These are phyloP conservation scores for Sitodiplosis mosellana DNA, from an alignment of 1,140 invertebrate species.

Conservation along the genomic window DNA sequence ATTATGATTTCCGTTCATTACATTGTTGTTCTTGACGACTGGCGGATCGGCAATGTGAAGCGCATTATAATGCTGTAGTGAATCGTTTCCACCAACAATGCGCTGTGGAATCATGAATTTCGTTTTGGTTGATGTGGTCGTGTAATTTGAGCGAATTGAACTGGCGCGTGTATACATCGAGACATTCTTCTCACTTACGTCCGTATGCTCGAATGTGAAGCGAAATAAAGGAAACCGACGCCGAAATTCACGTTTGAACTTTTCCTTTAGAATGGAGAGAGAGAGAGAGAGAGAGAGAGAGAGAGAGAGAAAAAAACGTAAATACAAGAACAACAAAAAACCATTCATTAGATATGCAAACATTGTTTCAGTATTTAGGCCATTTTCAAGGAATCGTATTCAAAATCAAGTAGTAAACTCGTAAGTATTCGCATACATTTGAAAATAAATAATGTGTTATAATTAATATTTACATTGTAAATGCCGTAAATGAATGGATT, in stretches of 20 bases:
- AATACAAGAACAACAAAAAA: too few species aligned
- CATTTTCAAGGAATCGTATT: too few species aligned
- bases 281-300: slow-evolving; percentile 1
- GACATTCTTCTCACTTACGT: slow-evolving; percentile 8
- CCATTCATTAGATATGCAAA: too few species aligned
- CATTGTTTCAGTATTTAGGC: too few species aligned
- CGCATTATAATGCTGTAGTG: not conserved
- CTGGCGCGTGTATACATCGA: slow-evolving; percentile 23
- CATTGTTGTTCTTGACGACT: too few species aligned
- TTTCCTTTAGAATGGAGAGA: slow-evolving; percentile 36
- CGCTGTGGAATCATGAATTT: not conserved
- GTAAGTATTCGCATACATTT: too few species aligned
- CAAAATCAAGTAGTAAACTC: too few species aligned
- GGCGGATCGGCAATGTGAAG: not conserved
- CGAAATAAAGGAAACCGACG: slow-evolving; percentile 27
- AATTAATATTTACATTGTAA: slow-evolving; percentile 50
- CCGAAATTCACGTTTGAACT: slow-evolving; percentile 51
- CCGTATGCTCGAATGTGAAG: slow-evolving; percentile 6
- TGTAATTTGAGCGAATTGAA: slow-evolving; percentile 20
- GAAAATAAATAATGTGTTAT: slow-evolving; percentile 1
- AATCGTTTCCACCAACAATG: not conserved
- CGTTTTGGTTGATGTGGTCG: not conserved
- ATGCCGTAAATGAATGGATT: slow-evolving; percentile 76
- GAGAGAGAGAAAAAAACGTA: too few species aligned
- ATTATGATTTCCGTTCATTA: too few species aligned